Percentiles rank a stretch among this genome's conserved stretches.
phyloP scores from a whole-genome alignment of 2,113 vertebrate species.

The Spea bombifrons region DNA sequence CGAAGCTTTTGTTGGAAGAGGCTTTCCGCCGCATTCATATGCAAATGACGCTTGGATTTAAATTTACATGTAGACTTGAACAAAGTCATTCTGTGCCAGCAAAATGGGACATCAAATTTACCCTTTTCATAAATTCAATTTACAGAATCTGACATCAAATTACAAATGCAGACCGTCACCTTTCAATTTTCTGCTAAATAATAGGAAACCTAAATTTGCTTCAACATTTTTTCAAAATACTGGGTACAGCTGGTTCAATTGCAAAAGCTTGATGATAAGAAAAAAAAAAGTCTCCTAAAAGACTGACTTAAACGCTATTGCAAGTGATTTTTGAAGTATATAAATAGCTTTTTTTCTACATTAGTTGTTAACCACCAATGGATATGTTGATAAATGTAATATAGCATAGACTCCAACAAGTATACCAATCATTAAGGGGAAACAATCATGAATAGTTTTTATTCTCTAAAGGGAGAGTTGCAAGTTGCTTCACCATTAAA shows the following conservation, averaged over 20 bases:
- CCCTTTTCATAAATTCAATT: neutral
- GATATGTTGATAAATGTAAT: no score
- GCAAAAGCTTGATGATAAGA: neutral
- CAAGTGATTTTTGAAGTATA: no score
- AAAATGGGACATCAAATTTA: neutral
- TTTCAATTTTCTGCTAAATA: neutral
- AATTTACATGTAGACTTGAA: neutral
- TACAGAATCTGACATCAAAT: neutral
- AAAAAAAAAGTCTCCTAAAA: no score
- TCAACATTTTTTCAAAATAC: neutral
- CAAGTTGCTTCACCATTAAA: no score
- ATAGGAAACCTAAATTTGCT: neutral
- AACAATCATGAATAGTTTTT: no score
- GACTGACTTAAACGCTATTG: no score
- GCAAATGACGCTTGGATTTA: neutral
- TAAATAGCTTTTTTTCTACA: no score
- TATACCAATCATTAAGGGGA: no score
- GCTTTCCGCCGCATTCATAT: neutral
- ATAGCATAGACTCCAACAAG: no score
- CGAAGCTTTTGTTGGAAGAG: neutral
- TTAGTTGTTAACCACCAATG: no score
- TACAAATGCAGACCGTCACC: neutral
- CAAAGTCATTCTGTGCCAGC: neutral
- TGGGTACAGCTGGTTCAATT: neutral
- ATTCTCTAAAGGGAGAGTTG: no score